phyloP scores from a whole-genome alignment of 2,888 invertebrate species.

The Himalopsyche anomala region DNA sequence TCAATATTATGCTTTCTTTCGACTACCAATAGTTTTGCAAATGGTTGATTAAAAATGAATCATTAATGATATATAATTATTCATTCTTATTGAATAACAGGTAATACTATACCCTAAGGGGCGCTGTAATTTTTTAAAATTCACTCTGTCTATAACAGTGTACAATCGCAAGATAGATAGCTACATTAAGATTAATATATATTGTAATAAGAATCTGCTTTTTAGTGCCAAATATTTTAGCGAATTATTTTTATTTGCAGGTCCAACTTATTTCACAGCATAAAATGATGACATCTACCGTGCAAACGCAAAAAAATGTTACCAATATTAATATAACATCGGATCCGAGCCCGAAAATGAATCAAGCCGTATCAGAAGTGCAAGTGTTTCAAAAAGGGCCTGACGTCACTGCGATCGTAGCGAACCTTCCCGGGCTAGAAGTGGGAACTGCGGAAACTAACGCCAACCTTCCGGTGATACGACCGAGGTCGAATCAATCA shows the following conservation, averaged over 20 bases:
- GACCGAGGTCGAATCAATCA: conserved; percentile 77
- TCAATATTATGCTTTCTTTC: too few relatives aligned
- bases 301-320: conserved; percentile 80
- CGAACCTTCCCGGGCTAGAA: conserved; percentile 79
- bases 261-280: conserved; percentile 66
- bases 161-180: too few relatives aligned
- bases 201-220: too few relatives aligned
- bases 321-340: conserved; percentile 84
- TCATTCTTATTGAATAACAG: too few relatives aligned
- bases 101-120: too few relatives aligned
- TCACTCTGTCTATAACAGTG: too few relatives aligned
- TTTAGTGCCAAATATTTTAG: neutral
- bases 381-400: conserved; percentile 88
- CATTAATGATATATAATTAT: too few relatives aligned
- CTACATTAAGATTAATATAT: too few relatives aligned
- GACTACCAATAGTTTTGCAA: too few relatives aligned
- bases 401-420: conserved; percentile 85
- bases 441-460: conserved; percentile 70
- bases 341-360: conserved; percentile 73
- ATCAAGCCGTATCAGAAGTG: conserved; percentile 75
- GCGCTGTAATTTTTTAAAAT: too few relatives aligned
- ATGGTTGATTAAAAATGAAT: too few relatives aligned
- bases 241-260: conserved; percentile 54
- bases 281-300: conserved; percentile 75
- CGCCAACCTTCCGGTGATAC: conserved; percentile 72